Conservation (phyloP, 2,113 vertebrate genomes). For the Patagioenas fasciata region DNA sequence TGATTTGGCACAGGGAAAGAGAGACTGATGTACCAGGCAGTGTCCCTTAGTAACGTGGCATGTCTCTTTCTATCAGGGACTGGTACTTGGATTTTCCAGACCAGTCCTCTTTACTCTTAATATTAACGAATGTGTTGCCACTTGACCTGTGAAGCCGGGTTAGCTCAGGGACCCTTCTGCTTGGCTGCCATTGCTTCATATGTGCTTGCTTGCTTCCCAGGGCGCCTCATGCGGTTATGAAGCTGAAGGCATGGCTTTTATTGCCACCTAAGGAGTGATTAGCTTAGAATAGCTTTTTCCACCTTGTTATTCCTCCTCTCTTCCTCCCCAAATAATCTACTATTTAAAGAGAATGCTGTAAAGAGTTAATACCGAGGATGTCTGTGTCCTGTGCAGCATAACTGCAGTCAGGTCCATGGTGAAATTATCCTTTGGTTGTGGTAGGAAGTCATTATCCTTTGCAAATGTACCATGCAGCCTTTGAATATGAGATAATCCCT, state of each 20-base stretch:
- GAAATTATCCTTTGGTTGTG: background rate
- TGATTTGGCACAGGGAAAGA: background rate
- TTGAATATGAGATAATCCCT: background rate
- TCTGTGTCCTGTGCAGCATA: background rate
- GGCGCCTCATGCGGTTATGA: slow-evolving; percentile 49
- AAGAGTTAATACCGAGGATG: background rate
- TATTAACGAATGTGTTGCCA: background rate
- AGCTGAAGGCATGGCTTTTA: background rate
- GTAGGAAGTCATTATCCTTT: background rate
- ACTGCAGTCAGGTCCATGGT: background rate
- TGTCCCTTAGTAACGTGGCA: background rate
- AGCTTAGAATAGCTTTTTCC: background rate
- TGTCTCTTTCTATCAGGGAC: background rate
- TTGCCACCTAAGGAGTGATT: background rate
- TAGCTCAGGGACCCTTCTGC: slow-evolving; percentile 65
- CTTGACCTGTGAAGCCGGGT: slow-evolving; percentile 14
- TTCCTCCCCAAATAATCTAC: background rate
- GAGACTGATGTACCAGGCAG: background rate
- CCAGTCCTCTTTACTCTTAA: background rate
- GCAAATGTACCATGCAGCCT: background rate
- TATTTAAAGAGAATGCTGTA: background rate
- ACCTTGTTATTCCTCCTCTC: background rate
- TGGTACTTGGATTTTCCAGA: background rate
- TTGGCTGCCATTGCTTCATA: slow-evolving; percentile 4
- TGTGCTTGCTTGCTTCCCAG: background rate